Conservation (phyloP, 2,797 vertebrate genomes). For the Gambelia wislizenii region DNA sequence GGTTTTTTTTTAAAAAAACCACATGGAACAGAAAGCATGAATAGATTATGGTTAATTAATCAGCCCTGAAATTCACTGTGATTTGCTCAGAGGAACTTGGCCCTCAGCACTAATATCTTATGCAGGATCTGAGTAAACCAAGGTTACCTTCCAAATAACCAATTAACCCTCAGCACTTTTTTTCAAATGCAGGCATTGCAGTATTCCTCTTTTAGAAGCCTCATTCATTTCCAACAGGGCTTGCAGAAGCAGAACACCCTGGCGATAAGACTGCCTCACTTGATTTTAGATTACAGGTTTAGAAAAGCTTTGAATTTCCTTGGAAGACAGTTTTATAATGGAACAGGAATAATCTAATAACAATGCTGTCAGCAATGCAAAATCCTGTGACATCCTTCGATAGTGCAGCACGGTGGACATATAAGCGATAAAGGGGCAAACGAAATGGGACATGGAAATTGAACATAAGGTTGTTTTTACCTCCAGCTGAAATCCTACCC, state of each 20-base stretch:
- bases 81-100: slow-evolving; percentile 44
- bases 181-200: neutral
- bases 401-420: neutral
- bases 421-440: slow-evolving; percentile 32
- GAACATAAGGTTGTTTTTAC: neutral
- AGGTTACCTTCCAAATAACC: slow-evolving; percentile 14
- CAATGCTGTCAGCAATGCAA: slow-evolving; percentile 19
- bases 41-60: slow-evolving; percentile 26
- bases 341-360: slow-evolving; percentile 27
- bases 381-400: slow-evolving; percentile 11
- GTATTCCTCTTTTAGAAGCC: neutral
- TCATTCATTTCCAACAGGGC: slow-evolving; percentile 1
- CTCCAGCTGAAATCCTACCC: slow-evolving; percentile 17
- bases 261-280: slow-evolving; percentile 18
- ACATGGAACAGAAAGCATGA: slow-evolving; percentile 37
- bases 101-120: slow-evolving; percentile 15
- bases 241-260: slow-evolving; percentile 11
- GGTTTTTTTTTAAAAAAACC: slow-evolving; percentile 8
- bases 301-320: slow-evolving; percentile 38
- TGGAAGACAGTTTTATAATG: slow-evolving; percentile 14
- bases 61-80: slow-evolving; percentile 30
- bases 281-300: slow-evolving; percentile 31
- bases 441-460: neutral
- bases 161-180: neutral
- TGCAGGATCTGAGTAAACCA: neutral